phyloP scores from a whole-genome alignment of 2,797 vertebrate genomes.

The Helostoma temminkii region DNA sequence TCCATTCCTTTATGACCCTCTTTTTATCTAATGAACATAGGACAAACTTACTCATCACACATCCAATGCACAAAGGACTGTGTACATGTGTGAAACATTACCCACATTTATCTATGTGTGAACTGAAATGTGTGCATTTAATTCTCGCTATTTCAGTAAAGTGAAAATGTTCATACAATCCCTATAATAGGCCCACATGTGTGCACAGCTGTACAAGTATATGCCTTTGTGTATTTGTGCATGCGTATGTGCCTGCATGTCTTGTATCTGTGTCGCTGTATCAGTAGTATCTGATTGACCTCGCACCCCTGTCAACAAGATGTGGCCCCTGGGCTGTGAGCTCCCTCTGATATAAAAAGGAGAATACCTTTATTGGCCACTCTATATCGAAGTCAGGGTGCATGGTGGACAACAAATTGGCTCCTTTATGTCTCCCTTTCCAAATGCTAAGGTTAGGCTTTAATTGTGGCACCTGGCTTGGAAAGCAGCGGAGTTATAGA shows the following conservation, averaged over 20 bases:
- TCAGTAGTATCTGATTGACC: conserved; percentile 69
- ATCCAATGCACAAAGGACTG: too few relatives aligned
- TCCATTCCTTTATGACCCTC: not conserved
- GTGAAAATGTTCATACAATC: not conserved
- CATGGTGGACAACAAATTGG: conserved; percentile 82
- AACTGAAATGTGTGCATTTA: too few relatives aligned
- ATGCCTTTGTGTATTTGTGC: conserved; percentile 22
- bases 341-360: conserved; percentile 5
- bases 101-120: not conserved
- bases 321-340: conserved; percentile 51
- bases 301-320: conserved; percentile 74
- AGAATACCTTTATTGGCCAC: conserved; percentile 48
- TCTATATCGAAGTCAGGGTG: conserved; percentile 50
- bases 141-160: not conserved
- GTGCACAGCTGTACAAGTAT: conserved; percentile 6
- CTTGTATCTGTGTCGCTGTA: conserved; percentile 37
- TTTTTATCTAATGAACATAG: not conserved
- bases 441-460: conserved; percentile 86
- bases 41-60: not conserved
- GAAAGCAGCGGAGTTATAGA: conserved; percentile 79
- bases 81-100: not conserved
- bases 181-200: not conserved
- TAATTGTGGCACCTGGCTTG: conserved; percentile 86
- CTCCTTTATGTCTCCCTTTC: conserved; percentile 72
- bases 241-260: conserved; percentile 21